phyloP scores from a whole-genome alignment of 2,888 invertebrate genomes.

The Chymomyza procnemis region DNA sequence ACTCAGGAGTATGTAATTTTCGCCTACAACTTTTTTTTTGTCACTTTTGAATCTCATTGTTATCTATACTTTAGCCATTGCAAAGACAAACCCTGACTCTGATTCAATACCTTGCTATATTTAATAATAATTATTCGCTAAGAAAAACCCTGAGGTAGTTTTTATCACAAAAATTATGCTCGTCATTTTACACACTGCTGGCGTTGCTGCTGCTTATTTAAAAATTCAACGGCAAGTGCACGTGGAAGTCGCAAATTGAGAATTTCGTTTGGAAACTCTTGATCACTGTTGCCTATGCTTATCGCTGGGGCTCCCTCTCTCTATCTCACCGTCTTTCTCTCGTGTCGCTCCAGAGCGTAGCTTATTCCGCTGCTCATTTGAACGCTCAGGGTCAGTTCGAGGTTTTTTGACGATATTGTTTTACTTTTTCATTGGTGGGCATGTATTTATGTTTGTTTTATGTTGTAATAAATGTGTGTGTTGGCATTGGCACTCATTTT shows the following conservation, averaged over 20 bases:
- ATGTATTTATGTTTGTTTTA: slow-evolving; percentile 10
- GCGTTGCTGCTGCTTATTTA: slow-evolving; percentile 13
- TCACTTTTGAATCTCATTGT: too few relatives aligned
- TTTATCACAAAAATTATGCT: slow-evolving; percentile 35
- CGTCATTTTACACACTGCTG: slow-evolving; percentile 1
- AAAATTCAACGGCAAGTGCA: slow-evolving; percentile 10
- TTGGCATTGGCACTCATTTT: background rate
- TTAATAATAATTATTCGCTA: slow-evolving; percentile 10
- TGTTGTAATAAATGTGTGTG: slow-evolving; percentile 1
- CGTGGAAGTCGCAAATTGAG: slow-evolving; percentile 5
- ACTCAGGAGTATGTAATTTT: too few relatives aligned
- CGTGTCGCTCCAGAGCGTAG: slow-evolving; percentile 35
- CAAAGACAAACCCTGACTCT: too few relatives aligned
- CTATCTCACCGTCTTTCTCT: slow-evolving; percentile 11
- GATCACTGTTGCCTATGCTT: too few relatives aligned
- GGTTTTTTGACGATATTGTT: slow-evolving; percentile 67
- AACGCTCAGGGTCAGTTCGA: slow-evolving; percentile 78
- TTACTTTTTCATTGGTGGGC: slow-evolving; percentile 17
- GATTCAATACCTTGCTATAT: background rate
- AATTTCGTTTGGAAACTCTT: background rate
- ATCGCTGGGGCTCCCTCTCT: background rate
- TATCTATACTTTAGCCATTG: too few relatives aligned
- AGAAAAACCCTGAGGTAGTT: slow-evolving; percentile 32
- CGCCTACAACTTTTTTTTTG: too few relatives aligned
- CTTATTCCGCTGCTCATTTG: slow-evolving; percentile 54